Evolutionary conservation across 2,888 invertebrate species (phyloP).

Genomic region (Drosophila mayaguana): DNA sequence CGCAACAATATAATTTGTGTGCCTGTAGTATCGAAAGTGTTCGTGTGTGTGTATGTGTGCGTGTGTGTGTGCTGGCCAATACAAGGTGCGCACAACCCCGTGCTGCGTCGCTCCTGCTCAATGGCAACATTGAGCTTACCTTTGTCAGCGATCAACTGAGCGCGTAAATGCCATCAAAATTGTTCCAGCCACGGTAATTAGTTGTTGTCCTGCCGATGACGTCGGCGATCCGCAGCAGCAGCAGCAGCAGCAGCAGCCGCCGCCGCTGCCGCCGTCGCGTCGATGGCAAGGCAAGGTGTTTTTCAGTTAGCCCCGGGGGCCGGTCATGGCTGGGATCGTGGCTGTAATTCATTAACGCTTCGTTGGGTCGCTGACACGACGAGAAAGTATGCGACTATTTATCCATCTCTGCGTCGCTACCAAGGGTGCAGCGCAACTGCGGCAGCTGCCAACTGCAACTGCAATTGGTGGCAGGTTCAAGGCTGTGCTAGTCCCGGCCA

Average conservation of each 20-base stretch:
- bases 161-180: conserved; percentile 81
- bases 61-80: conserved; percentile 27
- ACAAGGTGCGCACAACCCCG: conserved; percentile 41
- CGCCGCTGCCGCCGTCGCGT: background rate
- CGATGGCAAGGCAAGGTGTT: conserved; percentile 8
- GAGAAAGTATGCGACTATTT: conserved; percentile 72
- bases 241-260: background rate
- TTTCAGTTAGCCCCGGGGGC: conserved; percentile 42
- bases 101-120: background rate
- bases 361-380: conserved; percentile 67
- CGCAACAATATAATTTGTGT: conserved; percentile 83
- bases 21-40: conserved; percentile 46
- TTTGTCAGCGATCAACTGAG: conserved; percentile 78
- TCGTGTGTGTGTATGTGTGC: conserved; percentile 19
- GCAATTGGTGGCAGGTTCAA: conserved; percentile 55
- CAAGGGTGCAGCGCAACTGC: conserved; percentile 48
- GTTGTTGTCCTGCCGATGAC: conserved; percentile 77
- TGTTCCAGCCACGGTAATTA: conserved; percentile 80
- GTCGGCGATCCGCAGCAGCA: conserved; percentile 30
- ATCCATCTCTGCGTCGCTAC: conserved; percentile 22
- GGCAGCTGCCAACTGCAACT: conserved; percentile 26
- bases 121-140: conserved; percentile 41
- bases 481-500: conserved; percentile 24
- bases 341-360: conserved; percentile 81
- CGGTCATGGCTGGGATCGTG: conserved; percentile 62